phyloP scores from a whole-genome alignment of 2,113 vertebrate genomes.

The Caranx melampygus region DNA sequence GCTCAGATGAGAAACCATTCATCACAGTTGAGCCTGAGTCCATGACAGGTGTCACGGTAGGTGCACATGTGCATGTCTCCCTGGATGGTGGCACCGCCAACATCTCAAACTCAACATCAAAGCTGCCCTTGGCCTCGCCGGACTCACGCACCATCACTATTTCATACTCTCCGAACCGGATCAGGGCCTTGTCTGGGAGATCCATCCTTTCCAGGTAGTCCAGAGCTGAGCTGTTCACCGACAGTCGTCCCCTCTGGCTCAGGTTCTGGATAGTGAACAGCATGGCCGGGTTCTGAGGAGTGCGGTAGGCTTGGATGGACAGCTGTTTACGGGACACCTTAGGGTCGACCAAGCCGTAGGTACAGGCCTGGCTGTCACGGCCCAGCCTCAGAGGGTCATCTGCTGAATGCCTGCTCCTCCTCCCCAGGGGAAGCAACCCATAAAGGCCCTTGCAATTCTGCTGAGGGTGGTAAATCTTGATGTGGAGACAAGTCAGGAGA shows the following conservation, averaged over 20 bases:
- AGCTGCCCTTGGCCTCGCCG: slow-evolving; percentile 86
- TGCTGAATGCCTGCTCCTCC: slow-evolving; percentile 69
- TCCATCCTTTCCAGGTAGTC: slow-evolving; percentile 87
- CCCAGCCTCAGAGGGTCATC: slow-evolving; percentile 87
- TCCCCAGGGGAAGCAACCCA: slow-evolving; percentile 72
- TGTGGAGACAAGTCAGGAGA: slow-evolving; percentile 84
- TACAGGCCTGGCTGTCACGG: slow-evolving; percentile 84
- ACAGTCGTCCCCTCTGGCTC: slow-evolving; percentile 86
- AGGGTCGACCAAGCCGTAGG: slow-evolving; percentile 82
- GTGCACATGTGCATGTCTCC: slow-evolving; percentile 72
- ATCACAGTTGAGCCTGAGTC: slow-evolving; percentile 41
- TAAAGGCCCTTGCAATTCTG: slow-evolving; percentile 82
- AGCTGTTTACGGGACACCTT: slow-evolving; percentile 91
- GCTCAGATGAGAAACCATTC: neutral
- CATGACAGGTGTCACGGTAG: slow-evolving; percentile 51
- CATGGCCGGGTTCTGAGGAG: slow-evolving; percentile 71
- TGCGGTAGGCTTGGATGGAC: slow-evolving; percentile 85
- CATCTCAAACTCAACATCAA: slow-evolving; percentile 87
- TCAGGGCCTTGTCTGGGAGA: slow-evolving; percentile 84
- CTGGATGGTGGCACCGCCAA: slow-evolving; percentile 81
- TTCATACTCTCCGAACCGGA: slow-evolving; percentile 90
- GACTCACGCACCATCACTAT: slow-evolving; percentile 84
- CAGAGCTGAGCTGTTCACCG: slow-evolving; percentile 81
- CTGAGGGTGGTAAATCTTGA: slow-evolving; percentile 89
- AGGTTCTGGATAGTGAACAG: slow-evolving; percentile 92